Evolutionary conservation across 2,797 vertebrate genomes (phyloP), one percentile per base, ranked within the genome.

Genomic region (Girardinus metallicus): DNA sequence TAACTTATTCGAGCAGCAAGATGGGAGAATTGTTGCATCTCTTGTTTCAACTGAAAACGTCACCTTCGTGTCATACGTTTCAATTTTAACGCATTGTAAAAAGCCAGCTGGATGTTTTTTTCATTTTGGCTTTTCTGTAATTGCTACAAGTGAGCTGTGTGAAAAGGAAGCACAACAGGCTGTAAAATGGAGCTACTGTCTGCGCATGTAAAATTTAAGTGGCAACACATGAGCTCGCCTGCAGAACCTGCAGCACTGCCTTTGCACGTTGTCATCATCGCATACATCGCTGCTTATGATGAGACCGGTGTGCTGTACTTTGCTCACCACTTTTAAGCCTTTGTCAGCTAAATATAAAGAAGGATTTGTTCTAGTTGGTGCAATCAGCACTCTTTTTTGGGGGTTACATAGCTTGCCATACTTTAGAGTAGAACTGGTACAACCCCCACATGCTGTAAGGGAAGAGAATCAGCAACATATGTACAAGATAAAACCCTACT

Each of bases 81-180:
- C 62, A 21, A 36, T 66, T 36, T 9, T 36, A 36, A 9, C 34
- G 13, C 4, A 15, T 70, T 21, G 11, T 43, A 43, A 43, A 70
- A n/a, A 70, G 12, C 39, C 66, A 43, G 23, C 39, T n/a, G 66
- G 39, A 7, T 43, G 66, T 13, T n/a, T 66, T 36, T 39, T 43
- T 70, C 66, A 70, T 15, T 70, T 70, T 70, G 66, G 23, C 39
- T 43, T 70, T 41, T 39, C 62, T 41, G 39, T 70, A 70, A 70
- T 70, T 43, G 4, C 39, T 43, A 43, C 36, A 70, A 70, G 66
- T 43, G 23, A 13, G 66, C 39, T 43, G 23, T 6, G 23, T 66
- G 34, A 66, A 36, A 36, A 39, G 34, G 34, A 66, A 66, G 34
- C 18, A 66, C 62, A 66, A 66, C 21, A 66, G 62, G 39, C 23